Percentiles rank a stretch among this genome's conserved stretches.
Conservation (phyloP, 2,113 vertebrate species). For the Excalfactoria chinensis region DNA sequence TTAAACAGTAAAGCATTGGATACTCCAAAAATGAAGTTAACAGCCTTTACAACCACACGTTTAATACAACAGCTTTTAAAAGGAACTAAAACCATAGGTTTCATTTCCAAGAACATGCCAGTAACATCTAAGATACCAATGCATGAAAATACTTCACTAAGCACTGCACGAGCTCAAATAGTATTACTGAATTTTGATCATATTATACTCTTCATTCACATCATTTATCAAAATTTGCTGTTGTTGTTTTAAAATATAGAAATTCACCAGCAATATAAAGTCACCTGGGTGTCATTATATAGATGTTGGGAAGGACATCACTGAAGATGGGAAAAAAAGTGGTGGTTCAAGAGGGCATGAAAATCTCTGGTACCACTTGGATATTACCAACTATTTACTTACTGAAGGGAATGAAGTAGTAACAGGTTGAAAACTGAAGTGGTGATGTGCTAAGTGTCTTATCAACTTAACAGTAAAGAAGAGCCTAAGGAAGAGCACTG, state of each 20-base stretch:
- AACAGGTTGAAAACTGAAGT: not conserved
- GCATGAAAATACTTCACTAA: not conserved
- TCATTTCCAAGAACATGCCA: not conserved
- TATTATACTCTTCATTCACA: not conserved
- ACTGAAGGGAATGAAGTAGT: not conserved
- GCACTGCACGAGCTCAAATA: not conserved
- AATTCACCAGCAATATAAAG: not conserved
- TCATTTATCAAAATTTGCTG: not conserved
- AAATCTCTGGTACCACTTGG: not conserved
- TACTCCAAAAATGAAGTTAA: not conserved
- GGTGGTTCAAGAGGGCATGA: not conserved
- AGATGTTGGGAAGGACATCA: not conserved
- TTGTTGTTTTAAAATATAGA: not conserved
- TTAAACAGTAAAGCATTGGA: not conserved
- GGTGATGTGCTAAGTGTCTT: not conserved
- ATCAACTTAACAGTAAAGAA: not conserved
- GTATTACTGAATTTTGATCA: not conserved
- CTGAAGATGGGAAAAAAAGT: not conserved
- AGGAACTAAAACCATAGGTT: not conserved
- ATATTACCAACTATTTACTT: constrained; percentile 3
- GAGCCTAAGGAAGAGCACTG: not conserved
- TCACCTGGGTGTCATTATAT: not conserved
- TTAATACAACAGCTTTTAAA: not conserved
- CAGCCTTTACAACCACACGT: not conserved
- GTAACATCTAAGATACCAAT: not conserved